Percentiles rank a stretch among this genome's conserved stretches.
Conservation (phyloP, 1,140 invertebrate genomes). For the Akabosia matsudoensis region DNA sequence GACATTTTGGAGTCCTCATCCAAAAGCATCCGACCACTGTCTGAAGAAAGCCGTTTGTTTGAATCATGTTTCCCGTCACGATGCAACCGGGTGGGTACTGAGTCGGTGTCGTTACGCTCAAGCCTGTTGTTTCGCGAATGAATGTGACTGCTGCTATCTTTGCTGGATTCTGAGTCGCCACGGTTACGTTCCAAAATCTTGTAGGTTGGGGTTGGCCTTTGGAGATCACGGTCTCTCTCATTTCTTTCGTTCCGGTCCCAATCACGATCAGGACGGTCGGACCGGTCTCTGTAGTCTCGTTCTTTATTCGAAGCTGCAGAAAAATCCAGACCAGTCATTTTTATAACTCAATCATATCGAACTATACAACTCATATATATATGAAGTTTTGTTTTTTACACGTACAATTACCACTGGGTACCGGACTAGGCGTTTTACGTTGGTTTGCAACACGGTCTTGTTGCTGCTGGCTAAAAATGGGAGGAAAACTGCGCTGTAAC, state of each 20-base stretch:
- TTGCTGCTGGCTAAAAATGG: conserved; percentile 13
- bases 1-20: not conserved
- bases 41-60: not conserved
- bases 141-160: conserved; percentile 11
- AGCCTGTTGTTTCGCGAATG: not conserved
- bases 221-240: not conserved
- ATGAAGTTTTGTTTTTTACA: not conserved
- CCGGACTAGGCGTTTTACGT: conserved; percentile 40
- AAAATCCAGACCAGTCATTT: not conserved
- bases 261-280: not conserved
- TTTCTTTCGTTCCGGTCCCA: not conserved
- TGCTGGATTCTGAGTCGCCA: conserved; percentile 33
- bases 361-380: not conserved
- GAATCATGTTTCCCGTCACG: not conserved
- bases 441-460: conserved; percentile 28
- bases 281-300: not conserved
- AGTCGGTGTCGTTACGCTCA: not conserved
- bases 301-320: not conserved
- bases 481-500: conserved; percentile 2
- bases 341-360: not conserved
- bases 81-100: not conserved
- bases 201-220: not conserved
- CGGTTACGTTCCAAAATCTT: conserved; percentile 31
- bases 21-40: not conserved
- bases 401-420: not conserved